Conservation (phyloP, 2,113 vertebrate species). For the Boulengeromyrus knoepffleri region DNA sequence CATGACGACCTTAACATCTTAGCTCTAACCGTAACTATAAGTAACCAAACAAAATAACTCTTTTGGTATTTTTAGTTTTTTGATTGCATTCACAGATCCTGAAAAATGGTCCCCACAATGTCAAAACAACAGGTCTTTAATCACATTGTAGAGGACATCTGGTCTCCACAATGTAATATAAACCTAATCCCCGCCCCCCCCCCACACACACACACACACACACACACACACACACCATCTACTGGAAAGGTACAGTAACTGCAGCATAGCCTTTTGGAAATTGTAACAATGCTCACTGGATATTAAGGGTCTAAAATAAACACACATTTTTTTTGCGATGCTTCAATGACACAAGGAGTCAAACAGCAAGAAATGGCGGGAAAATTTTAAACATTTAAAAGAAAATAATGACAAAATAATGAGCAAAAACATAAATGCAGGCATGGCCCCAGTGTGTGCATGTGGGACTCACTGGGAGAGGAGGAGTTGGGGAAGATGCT, state of each 20-base stretch:
- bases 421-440: neutral
- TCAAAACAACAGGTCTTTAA: too few relatives aligned
- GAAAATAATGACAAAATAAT: neutral
- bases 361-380: neutral
- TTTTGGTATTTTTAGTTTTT: too few relatives aligned
- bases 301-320: neutral
- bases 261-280: neutral
- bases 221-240: neutral
- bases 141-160: too few relatives aligned
- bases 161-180: too few relatives aligned
- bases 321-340: neutral
- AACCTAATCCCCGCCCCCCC: too few relatives aligned
- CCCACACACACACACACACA: too few relatives aligned
- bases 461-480: constrained; percentile 56
- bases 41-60: too few relatives aligned
- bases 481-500: constrained; percentile 62
- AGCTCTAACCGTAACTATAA: too few relatives aligned
- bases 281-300: neutral
- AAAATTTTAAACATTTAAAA: neutral
- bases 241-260: neutral
- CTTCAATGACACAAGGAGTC: neutral
- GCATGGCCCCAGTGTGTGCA: neutral
- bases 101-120: too few relatives aligned
- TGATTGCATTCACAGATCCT: too few relatives aligned
- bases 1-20: too few relatives aligned